Base-by-base conservation (phyloP, 2,113 vertebrate species). In the Platanista minor region DNA sequence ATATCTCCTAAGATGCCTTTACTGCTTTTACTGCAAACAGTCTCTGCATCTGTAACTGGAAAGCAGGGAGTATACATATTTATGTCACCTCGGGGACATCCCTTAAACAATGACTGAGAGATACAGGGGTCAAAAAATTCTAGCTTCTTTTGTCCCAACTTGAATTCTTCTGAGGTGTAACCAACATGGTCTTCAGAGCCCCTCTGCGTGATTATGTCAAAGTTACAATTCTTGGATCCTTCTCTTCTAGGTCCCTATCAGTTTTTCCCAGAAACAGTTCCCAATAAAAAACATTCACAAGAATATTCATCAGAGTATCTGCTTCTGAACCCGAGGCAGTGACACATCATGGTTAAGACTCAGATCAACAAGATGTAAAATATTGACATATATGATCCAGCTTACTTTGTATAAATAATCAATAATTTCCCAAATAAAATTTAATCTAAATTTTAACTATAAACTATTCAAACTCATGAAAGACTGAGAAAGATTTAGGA, bases 391-490 rank as follows among this genome's bases (percentile, higher is more conserved):
- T 27, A 13, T 52, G 14, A 18, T 95, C 25, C 33, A 66, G 31
- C 15, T 92, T 93, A 90, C 39, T 95, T 86, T 61, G 36, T 39
- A 61, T 36, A 85, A 91, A 54, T 72, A 94, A 83, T 61, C n/a
- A 66, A 90, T 62, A 41, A 33, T 94, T 92, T 96, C 78, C 39
- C 23, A 85, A 88, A 25, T 39, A 74, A 72, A 90, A 64, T 21
- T 81, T 67, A 64, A 29, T 49, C 66, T 80, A 86, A 80, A 71
- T 31, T 33, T 41, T 89, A 84, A 88, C 13, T n/a, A 36, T 39
- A 93, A 87, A 64, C 25, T n/a, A 78, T 20, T 72, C 23, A 80
- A 72, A 81, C 3, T 39, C 18, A 66, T 15, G 57, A 39, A 13
- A 88, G 39, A 91, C 4, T 82, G 27, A 25, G 33, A 31, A 89